Evolutionary conservation across 2,113 vertebrate genomes (phyloP).

Genomic region (Platichthys flesus): DNA sequence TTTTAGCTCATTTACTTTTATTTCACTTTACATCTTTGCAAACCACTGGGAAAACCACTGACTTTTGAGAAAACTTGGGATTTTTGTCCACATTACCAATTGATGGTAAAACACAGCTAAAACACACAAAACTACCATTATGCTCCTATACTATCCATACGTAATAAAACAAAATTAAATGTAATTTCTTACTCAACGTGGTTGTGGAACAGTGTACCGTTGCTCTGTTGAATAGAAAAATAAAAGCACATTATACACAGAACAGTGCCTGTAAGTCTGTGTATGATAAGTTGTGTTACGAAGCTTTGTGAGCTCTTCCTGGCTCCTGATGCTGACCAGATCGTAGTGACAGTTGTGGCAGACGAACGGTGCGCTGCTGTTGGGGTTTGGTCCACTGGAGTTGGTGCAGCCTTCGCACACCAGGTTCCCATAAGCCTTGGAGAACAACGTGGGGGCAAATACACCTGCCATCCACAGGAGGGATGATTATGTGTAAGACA

Average conservation of each 20-base stretch:
- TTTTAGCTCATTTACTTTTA: no score
- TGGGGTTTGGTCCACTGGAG: conserved; percentile 72
- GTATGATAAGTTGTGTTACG: neutral
- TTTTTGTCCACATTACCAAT: no score
- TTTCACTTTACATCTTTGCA: no score
- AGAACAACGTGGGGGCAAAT: conserved; percentile 91
- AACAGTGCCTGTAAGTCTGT: neutral
- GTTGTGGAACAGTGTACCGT: conserved; percentile 85
- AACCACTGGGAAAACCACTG: no score
- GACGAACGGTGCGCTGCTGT: conserved; percentile 79
- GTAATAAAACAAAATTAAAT: neutral
- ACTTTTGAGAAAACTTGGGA: no score
- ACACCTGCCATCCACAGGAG: conserved; percentile 79
- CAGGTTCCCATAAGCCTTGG: conserved; percentile 90
- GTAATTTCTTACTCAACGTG: conserved; percentile 87
- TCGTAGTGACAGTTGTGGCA: conserved; percentile 89
- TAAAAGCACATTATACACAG: neutral
- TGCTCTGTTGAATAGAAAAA: conserved; percentile 72
- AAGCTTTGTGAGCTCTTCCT: neutral
- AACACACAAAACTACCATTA: neutral
- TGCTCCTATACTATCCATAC: neutral
- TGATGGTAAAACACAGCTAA: no score
- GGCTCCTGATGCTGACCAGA: conserved; percentile 77
- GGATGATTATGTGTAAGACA: neutral
- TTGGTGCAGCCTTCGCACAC: conserved; percentile 88